Evolutionary conservation across 1,140 invertebrate species (phyloP).

Genomic region (Drosophila insularis): DNA sequence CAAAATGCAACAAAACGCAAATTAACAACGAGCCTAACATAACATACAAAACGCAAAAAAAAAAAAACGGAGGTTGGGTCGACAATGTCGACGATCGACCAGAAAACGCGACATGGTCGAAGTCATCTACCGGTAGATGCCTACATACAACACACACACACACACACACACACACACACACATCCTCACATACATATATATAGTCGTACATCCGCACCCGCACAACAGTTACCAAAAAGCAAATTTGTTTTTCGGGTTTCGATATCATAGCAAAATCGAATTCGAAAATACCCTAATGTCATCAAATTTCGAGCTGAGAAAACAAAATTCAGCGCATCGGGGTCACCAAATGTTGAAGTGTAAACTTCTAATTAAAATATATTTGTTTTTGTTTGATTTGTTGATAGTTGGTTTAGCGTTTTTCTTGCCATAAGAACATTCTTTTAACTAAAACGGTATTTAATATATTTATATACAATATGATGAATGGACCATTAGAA

Average conservation of each 20-base stretch:
- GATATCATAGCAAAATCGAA: background rate
- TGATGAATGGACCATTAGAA: background rate
- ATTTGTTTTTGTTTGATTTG: too few species aligned
- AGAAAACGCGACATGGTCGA: slow-evolving; percentile 26
- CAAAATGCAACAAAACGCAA: slow-evolving; percentile 77
- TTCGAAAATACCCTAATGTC: background rate
- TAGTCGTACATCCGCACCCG: slow-evolving; percentile 39
- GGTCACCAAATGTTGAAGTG: too few species aligned
- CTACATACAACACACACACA: background rate
- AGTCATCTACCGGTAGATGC: slow-evolving; percentile 20
- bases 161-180: background rate
- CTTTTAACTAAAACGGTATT: background rate
- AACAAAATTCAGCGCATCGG: too few species aligned
- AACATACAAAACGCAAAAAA: slow-evolving; percentile 38
- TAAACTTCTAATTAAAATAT: too few species aligned
- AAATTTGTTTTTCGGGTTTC: background rate
- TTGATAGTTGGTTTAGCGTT: too few species aligned
- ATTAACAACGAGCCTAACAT: slow-evolving; percentile 68
- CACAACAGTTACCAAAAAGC: slow-evolving; percentile 27
- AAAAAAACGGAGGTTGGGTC: slow-evolving; percentile 22
- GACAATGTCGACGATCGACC: slow-evolving; percentile 42
- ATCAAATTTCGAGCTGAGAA: too few species aligned
- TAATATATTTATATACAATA: background rate
- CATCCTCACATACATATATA: background rate
- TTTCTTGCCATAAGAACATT: too few species aligned